Evolutionary conservation across 2,888 invertebrate genomes (phyloP).

Genomic region (Drosophila meridiana): DNA sequence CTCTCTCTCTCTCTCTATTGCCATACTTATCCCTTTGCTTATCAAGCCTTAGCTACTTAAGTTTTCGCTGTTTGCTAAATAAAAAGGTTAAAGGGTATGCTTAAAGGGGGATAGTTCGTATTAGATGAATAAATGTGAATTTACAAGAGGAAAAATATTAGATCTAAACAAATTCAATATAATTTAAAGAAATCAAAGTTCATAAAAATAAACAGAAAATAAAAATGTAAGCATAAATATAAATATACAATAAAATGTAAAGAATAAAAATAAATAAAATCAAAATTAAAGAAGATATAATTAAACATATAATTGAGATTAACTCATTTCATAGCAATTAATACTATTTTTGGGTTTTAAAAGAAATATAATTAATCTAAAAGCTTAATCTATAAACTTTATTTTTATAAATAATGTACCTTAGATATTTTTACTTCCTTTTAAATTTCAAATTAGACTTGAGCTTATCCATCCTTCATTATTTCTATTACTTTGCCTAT

Average conservation of each 20-base stretch:
- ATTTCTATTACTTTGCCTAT: not conserved
- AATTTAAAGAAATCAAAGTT: too few relatives aligned
- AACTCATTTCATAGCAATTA: too few relatives aligned
- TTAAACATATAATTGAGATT: too few relatives aligned
- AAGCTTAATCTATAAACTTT: too few relatives aligned
- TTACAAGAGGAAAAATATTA: not conserved
- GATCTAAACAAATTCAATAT: too few relatives aligned
- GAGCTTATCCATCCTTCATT: not conserved
- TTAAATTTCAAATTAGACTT: too few relatives aligned
- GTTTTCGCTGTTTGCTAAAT: constrained; percentile 16
- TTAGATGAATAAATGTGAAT: not conserved
- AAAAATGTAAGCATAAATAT: not conserved
- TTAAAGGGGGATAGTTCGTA: not conserved
- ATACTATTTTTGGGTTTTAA: too few relatives aligned
- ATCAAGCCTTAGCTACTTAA: constrained; percentile 46
- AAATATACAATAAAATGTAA: too few relatives aligned
- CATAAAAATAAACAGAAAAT: not conserved
- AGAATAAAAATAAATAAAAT: not conserved
- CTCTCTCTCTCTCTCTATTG: not conserved
- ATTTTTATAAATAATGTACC: too few relatives aligned
- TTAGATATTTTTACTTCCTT: too few relatives aligned
- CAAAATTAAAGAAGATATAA: too few relatives aligned
- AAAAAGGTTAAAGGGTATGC: constrained; percentile 14
- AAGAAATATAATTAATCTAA: too few relatives aligned
- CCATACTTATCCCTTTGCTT: constrained; percentile 19